A percentile compares a stretch with the other conserved stretches of the same genome.
Evolutionary conservation across 1,140 invertebrate genomes (phyloP).

Genomic region (Batillaria attramentaria): DNA sequence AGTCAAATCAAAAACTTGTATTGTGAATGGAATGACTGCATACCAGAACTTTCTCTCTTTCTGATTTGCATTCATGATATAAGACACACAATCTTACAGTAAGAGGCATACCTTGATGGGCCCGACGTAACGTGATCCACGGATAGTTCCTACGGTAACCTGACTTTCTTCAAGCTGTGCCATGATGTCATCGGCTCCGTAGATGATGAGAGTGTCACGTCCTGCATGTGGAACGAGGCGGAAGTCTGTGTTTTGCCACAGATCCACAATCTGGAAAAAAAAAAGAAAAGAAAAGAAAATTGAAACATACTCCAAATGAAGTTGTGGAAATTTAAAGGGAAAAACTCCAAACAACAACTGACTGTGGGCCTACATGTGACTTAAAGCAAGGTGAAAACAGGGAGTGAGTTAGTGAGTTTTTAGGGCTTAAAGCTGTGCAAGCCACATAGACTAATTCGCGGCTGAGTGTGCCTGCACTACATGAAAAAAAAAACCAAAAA

Average conservation of each 20-base stretch:
- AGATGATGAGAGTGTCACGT: constrained; percentile 85
- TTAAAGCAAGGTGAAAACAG: not conserved
- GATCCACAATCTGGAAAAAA: constrained; percentile 58
- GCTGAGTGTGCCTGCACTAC: too few species aligned
- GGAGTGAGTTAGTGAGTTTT: not conserved
- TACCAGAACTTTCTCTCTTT: too few species aligned
- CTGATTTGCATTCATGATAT: too few species aligned
- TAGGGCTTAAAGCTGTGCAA: too few species aligned
- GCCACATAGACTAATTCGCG: too few species aligned
- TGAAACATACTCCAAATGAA: not conserved
- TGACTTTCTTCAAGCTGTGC: constrained; percentile 86
- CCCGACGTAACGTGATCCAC: constrained; percentile 85
- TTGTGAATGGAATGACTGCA: too few species aligned
- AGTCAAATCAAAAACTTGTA: too few species aligned
- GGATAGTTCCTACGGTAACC: constrained; percentile 87
- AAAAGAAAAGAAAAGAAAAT: not conserved
- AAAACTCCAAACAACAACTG: not conserved
- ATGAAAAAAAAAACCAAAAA: too few species aligned
- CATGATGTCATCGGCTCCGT: constrained; percentile 86
- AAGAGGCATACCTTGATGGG: constrained; percentile 78
- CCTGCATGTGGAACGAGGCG: constrained; percentile 65
- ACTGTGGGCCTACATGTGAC: not conserved
- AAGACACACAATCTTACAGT: not conserved
- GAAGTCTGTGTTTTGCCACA: constrained; percentile 70
- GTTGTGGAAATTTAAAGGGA: not conserved